Evolutionary conservation across 2,113 vertebrate species (phyloP), one percentile per base, ranked within the genome.

Genomic region (Clinocottus analis): DNA sequence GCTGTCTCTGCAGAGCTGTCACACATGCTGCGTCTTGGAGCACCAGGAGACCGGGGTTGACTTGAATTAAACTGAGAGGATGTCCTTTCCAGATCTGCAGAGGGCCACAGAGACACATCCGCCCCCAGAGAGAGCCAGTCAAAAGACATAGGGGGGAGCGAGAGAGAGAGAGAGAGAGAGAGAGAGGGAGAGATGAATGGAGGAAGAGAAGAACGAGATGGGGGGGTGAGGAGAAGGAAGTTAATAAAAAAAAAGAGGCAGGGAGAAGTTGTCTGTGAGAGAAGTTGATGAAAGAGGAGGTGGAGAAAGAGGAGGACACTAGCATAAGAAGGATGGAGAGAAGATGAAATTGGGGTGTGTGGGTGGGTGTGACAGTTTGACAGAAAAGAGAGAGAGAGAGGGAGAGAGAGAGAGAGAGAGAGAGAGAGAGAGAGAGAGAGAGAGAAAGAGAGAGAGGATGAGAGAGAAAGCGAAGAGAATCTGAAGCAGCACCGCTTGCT

Each of bases 61-160:
- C 84, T 91, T 93, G 85, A 93, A 92, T 87, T 90, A 90, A 93
- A 93, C 72, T 84, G 90, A 93, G 90, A 91, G 79, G 72, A 86
- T 87, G 88, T 93, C 91, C 90, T 93, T 93, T 93, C 66, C 74
- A 90, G 83, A 91, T 83, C 88, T 68, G 76, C 77, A 80, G 83
- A 87, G 76, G 72, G 70, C 78, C 85, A 83, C 79, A 63, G 85
- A 87, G 82, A 75, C 88, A 83, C 83, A 88, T 85, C 77, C 79
- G 75, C 72, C 77, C 85, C 77, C 72, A 79, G 80, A 82, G 90
- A 86, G 86, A 78, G 62, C 23, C 67, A 80, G 77, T 78, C 82
- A 90, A 64, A 73, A 85, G 73, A 82, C 27, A 80, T 70, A 67
- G 45, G 39, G 51, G 29, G 39, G 56, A 13, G 58, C 76, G 69